Conservation (phyloP, 1,140 invertebrate species). For the Drosophila truncata region DNA sequence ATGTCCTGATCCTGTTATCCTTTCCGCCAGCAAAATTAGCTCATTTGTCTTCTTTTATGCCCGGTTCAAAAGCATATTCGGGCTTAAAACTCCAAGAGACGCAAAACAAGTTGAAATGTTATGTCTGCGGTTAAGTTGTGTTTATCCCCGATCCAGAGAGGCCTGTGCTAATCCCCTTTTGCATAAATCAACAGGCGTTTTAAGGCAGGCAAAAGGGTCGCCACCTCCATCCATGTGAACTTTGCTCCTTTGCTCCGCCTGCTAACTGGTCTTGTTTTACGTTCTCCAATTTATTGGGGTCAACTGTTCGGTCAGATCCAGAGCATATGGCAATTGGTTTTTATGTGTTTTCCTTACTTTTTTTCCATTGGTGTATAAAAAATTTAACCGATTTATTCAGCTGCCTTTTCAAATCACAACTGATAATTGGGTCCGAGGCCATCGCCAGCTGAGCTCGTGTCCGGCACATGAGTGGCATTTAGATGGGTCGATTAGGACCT, state of each 20-base stretch:
- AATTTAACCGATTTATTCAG: constrained; percentile 37
- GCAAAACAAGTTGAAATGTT: constrained; percentile 39
- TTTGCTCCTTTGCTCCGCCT: constrained; percentile 24
- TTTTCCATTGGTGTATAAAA: constrained; percentile 32
- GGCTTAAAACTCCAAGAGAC: constrained; percentile 43
- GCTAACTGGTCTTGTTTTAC: constrained; percentile 26
- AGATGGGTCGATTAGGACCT: constrained; percentile 57
- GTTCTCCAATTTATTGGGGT: constrained; percentile 69
- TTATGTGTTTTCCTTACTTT: constrained; percentile 23
- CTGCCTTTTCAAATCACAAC: constrained; percentile 60
- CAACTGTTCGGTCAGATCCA: constrained; percentile 18
- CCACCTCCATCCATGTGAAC: constrained; percentile 11
- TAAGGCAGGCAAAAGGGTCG: constrained; percentile 29
- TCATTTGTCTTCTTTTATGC: constrained; percentile 76
- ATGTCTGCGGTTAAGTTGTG: constrained; percentile 45
- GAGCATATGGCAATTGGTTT: constrained; percentile 8
- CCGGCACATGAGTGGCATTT: constrained; percentile 55
- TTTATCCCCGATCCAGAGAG: constrained; percentile 9
- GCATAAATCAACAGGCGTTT: constrained; percentile 76
- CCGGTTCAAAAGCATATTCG: constrained; percentile 29
- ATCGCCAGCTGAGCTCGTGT: constrained; percentile 51
- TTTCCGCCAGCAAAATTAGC: constrained; percentile 69
- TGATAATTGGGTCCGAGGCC: constrained; percentile 67
- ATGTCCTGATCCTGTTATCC: constrained; percentile 45
- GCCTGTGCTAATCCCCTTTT: constrained; percentile 49